Conservation (phyloP, 2,888 invertebrate genomes). For the Leuctra nigra region DNA sequence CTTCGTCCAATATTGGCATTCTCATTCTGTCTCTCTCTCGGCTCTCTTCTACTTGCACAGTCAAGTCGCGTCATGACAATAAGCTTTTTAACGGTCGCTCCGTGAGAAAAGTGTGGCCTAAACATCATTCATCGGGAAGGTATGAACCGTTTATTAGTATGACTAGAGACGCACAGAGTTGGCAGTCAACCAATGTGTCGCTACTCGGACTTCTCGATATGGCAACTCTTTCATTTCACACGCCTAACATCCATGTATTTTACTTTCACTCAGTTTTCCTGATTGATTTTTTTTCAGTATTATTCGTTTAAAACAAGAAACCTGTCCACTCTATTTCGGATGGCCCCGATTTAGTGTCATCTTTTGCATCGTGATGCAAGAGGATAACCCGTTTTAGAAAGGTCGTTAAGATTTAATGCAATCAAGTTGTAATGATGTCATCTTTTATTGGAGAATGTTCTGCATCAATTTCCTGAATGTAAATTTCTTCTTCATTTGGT, state of each 20-base stretch:
- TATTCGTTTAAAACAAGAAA: background rate
- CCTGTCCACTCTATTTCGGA: background rate
- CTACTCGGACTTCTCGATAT: background rate
- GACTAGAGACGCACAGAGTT: background rate
- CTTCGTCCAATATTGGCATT: conserved; percentile 4
- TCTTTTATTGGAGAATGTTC: no score
- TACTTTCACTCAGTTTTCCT: conserved; percentile 15
- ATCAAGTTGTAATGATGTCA: no score
- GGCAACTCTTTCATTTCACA: conserved; percentile 7
- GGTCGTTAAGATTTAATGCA: no score
- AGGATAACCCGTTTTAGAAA: background rate
- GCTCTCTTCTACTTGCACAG: no score
- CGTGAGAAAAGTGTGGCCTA: conserved; percentile 16
- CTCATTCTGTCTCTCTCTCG: no score
- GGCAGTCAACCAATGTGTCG: conserved; percentile 12
- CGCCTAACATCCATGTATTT: no score
- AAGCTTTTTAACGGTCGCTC: background rate
- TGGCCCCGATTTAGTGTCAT: conserved; percentile 12
- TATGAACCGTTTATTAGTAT: conserved; percentile 10
- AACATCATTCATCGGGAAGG: background rate
- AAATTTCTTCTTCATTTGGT: no score
- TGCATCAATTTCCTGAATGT: no score
- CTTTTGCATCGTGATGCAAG: no score
- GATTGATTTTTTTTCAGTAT: conserved; percentile 4
- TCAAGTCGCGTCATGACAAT: conserved; percentile 1